Conservation (phyloP, 2,113 vertebrate genomes). For the Dicerorhinus sumatrensis region DNA sequence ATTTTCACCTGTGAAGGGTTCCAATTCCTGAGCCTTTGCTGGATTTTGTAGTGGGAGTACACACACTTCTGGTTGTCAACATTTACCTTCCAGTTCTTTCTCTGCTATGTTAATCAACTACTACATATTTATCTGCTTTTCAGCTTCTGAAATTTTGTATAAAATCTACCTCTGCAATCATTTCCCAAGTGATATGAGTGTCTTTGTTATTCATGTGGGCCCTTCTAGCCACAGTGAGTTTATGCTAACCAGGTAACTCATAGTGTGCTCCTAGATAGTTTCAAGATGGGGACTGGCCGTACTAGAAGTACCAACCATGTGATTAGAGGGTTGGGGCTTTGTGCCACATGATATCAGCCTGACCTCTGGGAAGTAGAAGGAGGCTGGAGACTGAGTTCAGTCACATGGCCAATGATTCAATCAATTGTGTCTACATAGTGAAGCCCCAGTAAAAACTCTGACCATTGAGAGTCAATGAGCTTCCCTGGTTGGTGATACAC, state of each 20-base stretch:
- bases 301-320: not conserved
- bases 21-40: not conserved
- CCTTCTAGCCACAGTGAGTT: not conserved
- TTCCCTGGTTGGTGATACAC: not conserved
- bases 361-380: not conserved
- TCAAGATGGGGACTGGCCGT: not conserved
- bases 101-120: not conserved
- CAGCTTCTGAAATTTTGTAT: not conserved
- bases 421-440: not conserved
- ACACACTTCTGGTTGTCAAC: not conserved
- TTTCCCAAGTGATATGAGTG: not conserved
- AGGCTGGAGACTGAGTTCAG: not conserved
- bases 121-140: not conserved
- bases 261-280: not conserved
- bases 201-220: not conserved
- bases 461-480: not conserved
- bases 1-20: not conserved
- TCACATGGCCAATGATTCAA: not conserved
- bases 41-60: not conserved
- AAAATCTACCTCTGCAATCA: not conserved
- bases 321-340: not conserved
- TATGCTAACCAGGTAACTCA: not conserved
- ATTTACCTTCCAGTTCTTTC: not conserved
- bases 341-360: not conserved
- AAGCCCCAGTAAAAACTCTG: not conserved